Evolutionary conservation across 2,888 invertebrate genomes (phyloP), one percentile per base, ranked within the genome.

Genomic region (Rapana venosa): DNA sequence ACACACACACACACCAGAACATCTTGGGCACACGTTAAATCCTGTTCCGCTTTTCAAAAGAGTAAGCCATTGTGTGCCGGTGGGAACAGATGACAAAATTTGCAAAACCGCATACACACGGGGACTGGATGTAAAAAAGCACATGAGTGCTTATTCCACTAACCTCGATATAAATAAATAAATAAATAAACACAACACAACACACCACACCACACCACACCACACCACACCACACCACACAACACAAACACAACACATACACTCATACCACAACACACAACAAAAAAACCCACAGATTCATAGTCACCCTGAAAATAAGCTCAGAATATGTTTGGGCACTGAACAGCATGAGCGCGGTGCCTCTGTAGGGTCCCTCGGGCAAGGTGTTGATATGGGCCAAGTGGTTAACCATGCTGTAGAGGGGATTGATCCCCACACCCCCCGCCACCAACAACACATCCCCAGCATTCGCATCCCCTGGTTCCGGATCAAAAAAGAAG

Each of bases 401-500:
- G 91, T 96, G 95, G 83, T 93, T 93, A 32, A 96, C 87, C 89
- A 96, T 96, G 61, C 96, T 96, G 79, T 94, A 93, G 15, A 96
- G 92, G 35, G 97, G 97, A 92, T 96, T 97, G 47, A 96, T 96
- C 13, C 97, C 97, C 26, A 97, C 96, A 1, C 96, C 97, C 13
- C 97, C 97, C 20, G 96, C 97, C 66, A 97, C 92, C 32, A 96
- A 93, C 58, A 96, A 92, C 20, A 96, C 91, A 88, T 95, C 94
- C 6, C 92, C 88, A 8, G 92, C 90, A 4, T 92, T 88, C 35
- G 90, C 87, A 26, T 91, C 88, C 15, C 85, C 87, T 5, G 91
- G 87, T 26, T 92, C 88, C 1, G 95, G 95, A 85, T 95, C 94
- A 92, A 95, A 96, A 90, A 90, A 95, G 91, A 96, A 96, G 90